Evolutionary conservation across 2,888 invertebrate genomes (phyloP), one percentile per base, ranked within the genome.

Genomic region (Agonopterix heracliana): DNA sequence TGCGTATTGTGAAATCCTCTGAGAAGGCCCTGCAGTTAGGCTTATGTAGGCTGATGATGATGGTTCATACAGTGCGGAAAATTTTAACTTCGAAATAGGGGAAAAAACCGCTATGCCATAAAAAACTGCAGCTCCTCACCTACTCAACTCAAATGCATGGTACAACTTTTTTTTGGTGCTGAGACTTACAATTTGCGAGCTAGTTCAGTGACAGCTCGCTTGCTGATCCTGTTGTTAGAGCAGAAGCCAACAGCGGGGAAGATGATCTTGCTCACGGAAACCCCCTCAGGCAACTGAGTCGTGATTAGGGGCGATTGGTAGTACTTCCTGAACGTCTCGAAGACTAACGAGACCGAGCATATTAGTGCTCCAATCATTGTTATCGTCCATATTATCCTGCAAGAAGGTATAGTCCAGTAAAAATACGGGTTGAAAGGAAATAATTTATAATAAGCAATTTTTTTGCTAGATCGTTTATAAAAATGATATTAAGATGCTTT

Each of bases 201-300:
- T 5, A 89, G 68, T 36, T 71, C 66, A 3, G 63, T 68, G 17
- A 77, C 75, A 9, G 85, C 83, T 35, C 69, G 70, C 55, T 73
- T 83, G 54, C 88, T 89, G 14, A 90, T 87, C 48, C 88, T 79
- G 61, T 90, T 90, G 53, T 81, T 85, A 1, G 85, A 72, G 54
- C 90, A 90, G 36, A 90, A 75, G 0, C 89, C 88, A 1, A 89
- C 71, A 0, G 89, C 89, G 14, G 90, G 90, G 52, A 89, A 89
- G 49, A 89, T 80, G 10, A 89, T 87, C 13, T 75, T 71, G 54
- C 71, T 79, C 11, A 89, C 80, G 0, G 86, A 74, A 0, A 83
- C 74, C 3, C 87, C 89, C 47, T 84, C 83, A 0, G 89, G 88
- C 64, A 81, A 69, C 61, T 81, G 89, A 2, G 82, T 89, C 46